A percentile compares a stretch with the other conserved stretches of the same genome.
Conservation (phyloP, 2,888 invertebrate genomes). For the Drosophila pseudotakahashii region DNA sequence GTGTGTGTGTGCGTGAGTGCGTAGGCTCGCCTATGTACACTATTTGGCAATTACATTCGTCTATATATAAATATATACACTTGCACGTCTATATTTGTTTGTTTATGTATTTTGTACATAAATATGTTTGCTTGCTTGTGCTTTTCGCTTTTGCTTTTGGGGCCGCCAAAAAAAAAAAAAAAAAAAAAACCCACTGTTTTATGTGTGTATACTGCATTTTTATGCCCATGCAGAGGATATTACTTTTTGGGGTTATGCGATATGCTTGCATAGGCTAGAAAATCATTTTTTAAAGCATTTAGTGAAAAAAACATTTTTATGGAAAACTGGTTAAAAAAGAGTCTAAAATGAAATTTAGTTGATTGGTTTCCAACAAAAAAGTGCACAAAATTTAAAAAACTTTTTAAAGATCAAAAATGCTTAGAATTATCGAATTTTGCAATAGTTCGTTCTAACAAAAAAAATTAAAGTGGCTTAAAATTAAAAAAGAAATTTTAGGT, state of each 20-base stretch:
- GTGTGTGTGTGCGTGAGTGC: conserved; percentile 46
- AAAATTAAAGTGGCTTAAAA: no score
- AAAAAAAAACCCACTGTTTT: conserved; percentile 16
- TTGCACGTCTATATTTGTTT: conserved; percentile 35
- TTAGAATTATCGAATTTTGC: no score
- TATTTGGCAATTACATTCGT: conserved; percentile 65
- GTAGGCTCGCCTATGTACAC: conserved; percentile 72
- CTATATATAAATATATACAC: conserved; percentile 31
- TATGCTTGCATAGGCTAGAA: background rate
- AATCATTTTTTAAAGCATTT: background rate
- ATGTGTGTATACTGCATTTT: conserved; percentile 76
- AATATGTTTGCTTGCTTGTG: conserved; percentile 36
- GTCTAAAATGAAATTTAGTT: no score
- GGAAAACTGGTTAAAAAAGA: no score
- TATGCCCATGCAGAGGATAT: conserved; percentile 22
- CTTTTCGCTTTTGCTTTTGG: conserved; percentile 37
- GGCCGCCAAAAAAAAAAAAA: conserved; percentile 34
- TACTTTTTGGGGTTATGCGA: background rate
- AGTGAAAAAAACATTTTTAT: background rate
- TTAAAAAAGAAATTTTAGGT: no score
- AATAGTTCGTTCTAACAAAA: no score
- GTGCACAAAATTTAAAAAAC: no score
- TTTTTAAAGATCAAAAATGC: no score
- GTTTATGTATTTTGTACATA: conserved; percentile 35
- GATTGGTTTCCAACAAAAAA: no score